A percentile compares a stretch with the other conserved stretches of the same genome.
These are phyloP conservation scores for Drosophila mojavensis DNA, from an alignment of 1,140 invertebrate genomes.

Conservation along the genomic window DNA sequence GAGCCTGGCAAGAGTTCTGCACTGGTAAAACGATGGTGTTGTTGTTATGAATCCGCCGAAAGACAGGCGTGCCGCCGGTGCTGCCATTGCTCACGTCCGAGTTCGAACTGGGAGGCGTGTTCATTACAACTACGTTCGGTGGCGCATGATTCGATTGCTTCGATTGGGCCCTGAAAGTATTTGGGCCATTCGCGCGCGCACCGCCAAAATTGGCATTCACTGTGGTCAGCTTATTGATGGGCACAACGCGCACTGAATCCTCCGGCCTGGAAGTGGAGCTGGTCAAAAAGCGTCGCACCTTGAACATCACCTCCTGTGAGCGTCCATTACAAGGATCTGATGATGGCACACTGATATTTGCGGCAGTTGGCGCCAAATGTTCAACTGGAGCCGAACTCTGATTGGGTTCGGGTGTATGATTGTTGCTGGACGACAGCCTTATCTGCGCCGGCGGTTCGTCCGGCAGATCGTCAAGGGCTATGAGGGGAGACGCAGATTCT, in stretches of 20 bases:
- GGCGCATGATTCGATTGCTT: slow-evolving; percentile 3
- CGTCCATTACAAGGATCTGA: neutral
- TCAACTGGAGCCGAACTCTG: neutral
- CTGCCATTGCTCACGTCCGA: slow-evolving; percentile 25
- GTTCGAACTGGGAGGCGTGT: slow-evolving; percentile 5
- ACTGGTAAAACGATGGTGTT: slow-evolving; percentile 38
- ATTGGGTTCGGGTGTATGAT: neutral
- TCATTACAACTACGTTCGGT: neutral
- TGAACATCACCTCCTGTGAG: slow-evolving; percentile 13
- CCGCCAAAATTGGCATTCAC: neutral
- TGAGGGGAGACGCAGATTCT: neutral
- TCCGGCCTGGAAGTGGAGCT: slow-evolving; percentile 2
- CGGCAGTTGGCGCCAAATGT: neutral
- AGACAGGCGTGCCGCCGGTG: slow-evolving; percentile 5
- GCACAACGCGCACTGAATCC: slow-evolving; percentile 51
- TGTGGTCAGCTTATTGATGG: slow-evolving; percentile 53
- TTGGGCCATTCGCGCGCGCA: neutral
- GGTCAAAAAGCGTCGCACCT: slow-evolving; percentile 30
- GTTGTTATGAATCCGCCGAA: slow-evolving; percentile 40
- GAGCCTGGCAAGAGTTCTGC: slow-evolving; percentile 17
- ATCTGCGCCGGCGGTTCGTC: neutral
- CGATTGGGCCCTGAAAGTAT: neutral
- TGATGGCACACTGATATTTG: slow-evolving; percentile 7
- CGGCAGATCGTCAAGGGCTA: slow-evolving; percentile 9
- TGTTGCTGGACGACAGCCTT: neutral